Base-by-base conservation (phyloP, 2,888 invertebrate genomes). In the Dorcus hopei region DNA sequence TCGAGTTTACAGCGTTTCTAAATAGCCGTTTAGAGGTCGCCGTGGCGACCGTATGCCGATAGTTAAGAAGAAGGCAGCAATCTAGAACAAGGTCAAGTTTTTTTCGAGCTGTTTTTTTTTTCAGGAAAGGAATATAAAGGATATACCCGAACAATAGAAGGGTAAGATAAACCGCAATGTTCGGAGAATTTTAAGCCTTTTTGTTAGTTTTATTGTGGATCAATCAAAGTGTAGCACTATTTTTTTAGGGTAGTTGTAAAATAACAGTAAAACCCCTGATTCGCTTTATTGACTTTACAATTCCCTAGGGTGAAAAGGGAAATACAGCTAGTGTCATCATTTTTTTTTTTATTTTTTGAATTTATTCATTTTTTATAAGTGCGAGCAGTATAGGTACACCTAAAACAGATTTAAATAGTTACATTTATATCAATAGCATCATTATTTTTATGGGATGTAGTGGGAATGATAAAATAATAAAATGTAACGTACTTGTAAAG, bases 1-100 rank as follows among this genome's bases (percentile, higher is more conserved):
- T 69, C 66, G 64, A 68, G 65, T 68, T 70, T 69, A 68, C 68
- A 70, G 64, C 68, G 65, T 70, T 65, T 65, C 66, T 65, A 63
- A 71, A 72, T 66, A 63, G 68, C 67, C 68, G 58, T 68, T 70
- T 71, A 65, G 69, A 70, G 73, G 74, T 72, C 71, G 63, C 57
- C 61, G 41, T 26, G 55, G 59, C 49, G 72, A 72, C 73, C 73
- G 68, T 72, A 70, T 67, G 65, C 64, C 65, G 70, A 69, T 67
- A 68, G 26, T 53, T 63, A 57, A 49, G 55, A 55, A 57, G 55
- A 59, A 54, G 56, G 54, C 63, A 55, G 54, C 59, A 57, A 64
- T 65, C 65, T 58, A 62, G 41, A 39, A 62, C 70, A 71, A 70
- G 72, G 72, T 65, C 70, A 64, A 58, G 60, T 57, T 58, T 68